Conservation (phyloP, 1,140 invertebrate genomes). For the Drosophila saltans region DNA sequence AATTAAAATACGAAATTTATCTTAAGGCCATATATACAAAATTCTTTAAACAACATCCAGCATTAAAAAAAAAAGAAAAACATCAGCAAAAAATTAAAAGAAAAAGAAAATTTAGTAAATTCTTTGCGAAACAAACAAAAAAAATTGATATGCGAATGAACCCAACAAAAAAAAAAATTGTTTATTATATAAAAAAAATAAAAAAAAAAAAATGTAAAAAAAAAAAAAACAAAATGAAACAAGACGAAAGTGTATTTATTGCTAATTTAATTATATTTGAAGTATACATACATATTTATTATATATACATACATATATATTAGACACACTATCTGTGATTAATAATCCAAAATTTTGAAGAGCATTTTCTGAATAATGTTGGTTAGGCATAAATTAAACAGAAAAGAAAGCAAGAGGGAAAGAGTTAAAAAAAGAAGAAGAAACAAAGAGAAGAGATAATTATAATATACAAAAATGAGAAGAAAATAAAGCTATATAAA, state of each 20-base stretch:
- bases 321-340: conserved; percentile 84
- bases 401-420: neutral
- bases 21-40: conserved; percentile 49
- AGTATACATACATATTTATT: conserved; percentile 82
- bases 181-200: conserved; percentile 56
- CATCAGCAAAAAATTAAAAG: conserved; percentile 6
- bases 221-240: conserved; percentile 49
- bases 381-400: conserved; percentile 65
- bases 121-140: conserved; percentile 40
- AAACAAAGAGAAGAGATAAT: conserved; percentile 36
- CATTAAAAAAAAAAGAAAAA: conserved; percentile 30
- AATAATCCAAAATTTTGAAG: conserved; percentile 84
- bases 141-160: conserved; percentile 9
- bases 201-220: conserved; percentile 26
- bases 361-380: conserved; percentile 82
- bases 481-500: conserved; percentile 38
- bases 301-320: conserved; percentile 82
- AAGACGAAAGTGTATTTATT: conserved; percentile 74
- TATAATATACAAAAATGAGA: conserved; percentile 40
- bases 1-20: conserved; percentile 40
- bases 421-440: conserved; percentile 5
- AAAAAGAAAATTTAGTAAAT: conserved; percentile 39
- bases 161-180: conserved; percentile 39
- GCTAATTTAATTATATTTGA: conserved; percentile 82
- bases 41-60: conserved; percentile 51